Conservation (phyloP, 2,113 vertebrate species). For the Lycaon pictus region DNA sequence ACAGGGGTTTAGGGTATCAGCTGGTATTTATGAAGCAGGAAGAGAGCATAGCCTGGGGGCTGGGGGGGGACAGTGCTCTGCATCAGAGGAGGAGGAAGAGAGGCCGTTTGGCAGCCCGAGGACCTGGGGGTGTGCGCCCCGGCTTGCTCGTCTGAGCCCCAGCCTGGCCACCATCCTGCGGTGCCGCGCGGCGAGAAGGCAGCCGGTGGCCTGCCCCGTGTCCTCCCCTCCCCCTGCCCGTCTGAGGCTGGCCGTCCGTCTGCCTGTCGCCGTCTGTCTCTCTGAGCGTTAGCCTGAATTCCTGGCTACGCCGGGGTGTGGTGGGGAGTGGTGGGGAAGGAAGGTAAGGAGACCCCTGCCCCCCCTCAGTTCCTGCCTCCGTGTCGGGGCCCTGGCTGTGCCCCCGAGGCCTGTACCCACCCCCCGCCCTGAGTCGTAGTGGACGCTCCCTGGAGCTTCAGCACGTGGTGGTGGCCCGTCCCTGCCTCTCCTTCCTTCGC, state of each 20-base stretch:
- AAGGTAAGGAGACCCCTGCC: background rate
- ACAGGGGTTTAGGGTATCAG: background rate
- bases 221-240: accelerated
- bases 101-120: accelerated
- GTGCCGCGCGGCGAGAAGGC: accelerated
- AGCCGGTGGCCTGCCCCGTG: accelerated
- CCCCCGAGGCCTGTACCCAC: background rate
- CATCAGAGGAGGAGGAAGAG: accelerated
- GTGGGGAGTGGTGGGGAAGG: background rate
- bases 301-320: background rate
- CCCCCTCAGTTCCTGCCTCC: accelerated
- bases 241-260: background rate
- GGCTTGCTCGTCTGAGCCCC: background rate
- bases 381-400: background rate
- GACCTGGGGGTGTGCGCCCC: accelerated
- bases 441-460: background rate
- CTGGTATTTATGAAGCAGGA: background rate
- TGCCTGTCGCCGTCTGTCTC: background rate
- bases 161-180: background rate
- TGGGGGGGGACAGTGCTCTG: background rate
- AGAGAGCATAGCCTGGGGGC: background rate
- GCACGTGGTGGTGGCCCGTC: accelerated
- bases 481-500: accelerated
- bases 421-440: background rate
- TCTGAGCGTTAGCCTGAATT: background rate